Conservation (phyloP, 2,888 invertebrate genomes). For the Melikaiella ostensackeni region DNA sequence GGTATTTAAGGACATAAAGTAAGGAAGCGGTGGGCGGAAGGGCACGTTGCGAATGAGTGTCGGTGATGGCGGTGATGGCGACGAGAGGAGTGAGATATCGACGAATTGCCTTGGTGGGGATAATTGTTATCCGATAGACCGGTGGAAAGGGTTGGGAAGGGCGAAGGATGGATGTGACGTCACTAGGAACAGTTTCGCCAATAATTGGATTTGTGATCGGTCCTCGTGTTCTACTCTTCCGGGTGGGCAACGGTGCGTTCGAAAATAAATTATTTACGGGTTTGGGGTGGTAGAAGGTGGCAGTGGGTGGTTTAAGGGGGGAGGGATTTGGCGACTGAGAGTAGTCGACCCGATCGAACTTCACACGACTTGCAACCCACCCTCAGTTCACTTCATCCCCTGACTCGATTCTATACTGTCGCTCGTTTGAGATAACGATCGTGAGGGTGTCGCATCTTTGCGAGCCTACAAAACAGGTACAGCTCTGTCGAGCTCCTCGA, state of each 20-base stretch:
- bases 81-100: conserved; percentile 58
- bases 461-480: conserved; percentile 37
- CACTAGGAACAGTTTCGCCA: conserved; percentile 63
- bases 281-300: conserved; percentile 7
- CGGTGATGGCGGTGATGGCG: conserved; percentile 41
- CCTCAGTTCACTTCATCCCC: conserved; percentile 17
- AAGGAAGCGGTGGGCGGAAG: conserved; percentile 15
- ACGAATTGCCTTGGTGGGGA: conserved; percentile 54
- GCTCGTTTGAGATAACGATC: conserved; percentile 39
- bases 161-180: conserved; percentile 64
- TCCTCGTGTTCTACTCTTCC: conserved; percentile 43
- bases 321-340: neutral
- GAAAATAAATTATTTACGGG: conserved; percentile 59
- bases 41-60: conserved; percentile 44
- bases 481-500: conserved; percentile 17
- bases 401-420: conserved; percentile 22
- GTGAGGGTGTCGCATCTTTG: conserved; percentile 35
- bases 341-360: conserved; percentile 29
- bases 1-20: neutral
- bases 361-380: conserved; percentile 30
- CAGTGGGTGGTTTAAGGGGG: neutral
- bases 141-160: conserved; percentile 59
- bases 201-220: conserved; percentile 66
- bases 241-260: conserved; percentile 33
- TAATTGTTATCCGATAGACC: conserved; percentile 66